Percentiles rank a stretch among this genome's conserved stretches.
These are phyloP conservation scores for Charanyca ferruginea DNA, from an alignment of 2,888 invertebrate genomes.

Conservation along the genomic window DNA sequence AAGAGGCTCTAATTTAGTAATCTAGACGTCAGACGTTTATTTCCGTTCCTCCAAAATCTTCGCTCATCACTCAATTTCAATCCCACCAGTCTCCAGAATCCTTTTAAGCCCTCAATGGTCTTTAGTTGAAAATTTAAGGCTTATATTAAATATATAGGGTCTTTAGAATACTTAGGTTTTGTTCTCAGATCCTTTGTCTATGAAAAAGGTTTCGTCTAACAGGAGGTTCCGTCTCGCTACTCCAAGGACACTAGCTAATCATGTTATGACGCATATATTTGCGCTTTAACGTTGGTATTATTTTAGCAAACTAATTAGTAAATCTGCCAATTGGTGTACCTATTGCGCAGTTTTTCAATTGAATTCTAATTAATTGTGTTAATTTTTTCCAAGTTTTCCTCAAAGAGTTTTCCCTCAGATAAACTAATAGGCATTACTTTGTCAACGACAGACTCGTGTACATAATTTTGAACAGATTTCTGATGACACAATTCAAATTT, in stretches of 20 bases:
- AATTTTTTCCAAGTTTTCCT: background rate
- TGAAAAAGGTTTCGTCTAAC: conserved; percentile 41
- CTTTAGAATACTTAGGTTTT: conserved; percentile 25
- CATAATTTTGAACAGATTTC: background rate
- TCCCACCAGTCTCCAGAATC: background rate
- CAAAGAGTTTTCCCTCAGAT: background rate
- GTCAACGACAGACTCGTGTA: background rate
- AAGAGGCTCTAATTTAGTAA: conserved; percentile 5
- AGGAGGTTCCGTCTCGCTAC: conserved; percentile 21
- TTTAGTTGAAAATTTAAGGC: conserved; percentile 25
- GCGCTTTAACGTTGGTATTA: conserved; percentile 31
- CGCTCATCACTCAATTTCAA: conserved; percentile 1
- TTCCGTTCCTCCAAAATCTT: background rate
- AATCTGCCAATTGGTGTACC: conserved; percentile 20
- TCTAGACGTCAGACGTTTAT: background rate
- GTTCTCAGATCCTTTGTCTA: conserved; percentile 42
- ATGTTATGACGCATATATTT: conserved; percentile 46
- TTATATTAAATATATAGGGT: conserved; percentile 18
- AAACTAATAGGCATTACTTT: background rate
- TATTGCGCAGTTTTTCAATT: conserved; percentile 34
- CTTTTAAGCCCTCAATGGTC: conserved; percentile 13
- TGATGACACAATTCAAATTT: background rate
- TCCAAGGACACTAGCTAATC: conserved; percentile 42
- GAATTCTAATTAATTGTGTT: conserved; percentile 19
- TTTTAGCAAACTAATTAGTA: conserved; percentile 41